Base-by-base conservation (phyloP, 2,113 vertebrate genomes). In the Clarias magur region DNA sequence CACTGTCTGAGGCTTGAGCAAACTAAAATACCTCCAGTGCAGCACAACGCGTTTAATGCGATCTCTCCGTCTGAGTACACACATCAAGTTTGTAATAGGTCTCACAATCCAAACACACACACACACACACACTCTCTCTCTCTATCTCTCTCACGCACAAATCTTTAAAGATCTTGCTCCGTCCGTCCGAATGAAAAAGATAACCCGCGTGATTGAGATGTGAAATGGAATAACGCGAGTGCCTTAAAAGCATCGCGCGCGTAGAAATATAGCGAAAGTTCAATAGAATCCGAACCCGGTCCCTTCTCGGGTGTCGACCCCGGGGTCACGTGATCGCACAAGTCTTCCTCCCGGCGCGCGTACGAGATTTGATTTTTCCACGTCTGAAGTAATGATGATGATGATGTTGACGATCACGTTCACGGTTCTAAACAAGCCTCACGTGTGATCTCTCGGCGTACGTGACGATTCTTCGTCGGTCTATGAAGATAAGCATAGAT, bases 31-130 rank as follows among this genome's bases (percentile, higher is more conserved):
- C 73, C 81, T 87, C 75, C 82, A 70, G 76, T 57, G 48, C 85
- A 81, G 84, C 87, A 75, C 81, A 34, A 82, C 82, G 84, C 89
- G 79, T 86, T 90, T 90, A 81, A 90, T 84, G 82, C 85, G 80
- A 86, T 72, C 83, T 89, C 79, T 88, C 62, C 76, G 57, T 89
- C 80, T 83, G 23, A 76, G 72, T 82, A 85, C 70, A 73, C 80
- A 78, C 76, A 87, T 72, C 54, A n/a, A 53, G 7, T 57, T 34
- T 19, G 79, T 82, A 80, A 87, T 78, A 12, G 68, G 65, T 72
- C 84, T 85, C 65, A 57, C 89, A 56, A 48, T 85, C 89, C 63
- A 42, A 54, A 70, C 62, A 70, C 63, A 68, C 81, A 82, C 81
- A 59, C 27, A 80, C 78, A 59, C 56, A 80, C 78, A 80, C 27